Base-by-base conservation (phyloP, 2,888 invertebrate species). In the Calameuta filiformis region DNA sequence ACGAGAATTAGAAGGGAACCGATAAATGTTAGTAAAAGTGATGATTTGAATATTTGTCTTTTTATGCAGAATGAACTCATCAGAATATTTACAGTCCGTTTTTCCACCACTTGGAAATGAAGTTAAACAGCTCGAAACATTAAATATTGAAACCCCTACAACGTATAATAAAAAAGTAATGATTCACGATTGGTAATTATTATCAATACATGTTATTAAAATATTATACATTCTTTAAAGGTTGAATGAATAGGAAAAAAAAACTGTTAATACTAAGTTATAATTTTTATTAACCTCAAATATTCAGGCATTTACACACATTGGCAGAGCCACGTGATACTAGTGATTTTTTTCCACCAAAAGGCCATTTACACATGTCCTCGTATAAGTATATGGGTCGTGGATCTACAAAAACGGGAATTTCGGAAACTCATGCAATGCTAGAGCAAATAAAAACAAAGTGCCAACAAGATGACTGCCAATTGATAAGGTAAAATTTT, bases 171-270 rank as follows among this genome's bases (percentile, higher is more conserved):
- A 83, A 11, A 89, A 85, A 84, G 86, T 88, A 12, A 86, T 86
- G 81, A 81, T 87, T 31, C 86, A 87, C n/a, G 81, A 86, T 77
- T 88, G 89, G 88, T 88, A 78, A 76, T 80, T 76, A 33, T 23
- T 56, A 56, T 56, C 9, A 56, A 56, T 56, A 73, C 68, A 73
- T 75, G 35, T 1, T 75, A 56, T 76, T 35, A 30, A 12, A 12
- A 68, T 69, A 68, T 77, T 69, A 33, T 74, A 31, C 15, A 30
- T 3, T 31, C 40, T 40, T 75, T 30, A 33, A 33, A 68, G 68
- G 35, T 78, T 76, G 74, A n/a, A 35, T 33, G 56, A 40, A 30
- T 77, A 77, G 34, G 31, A 75, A 33, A 31, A 34, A 31, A 35
- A 34, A 34, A 68, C 31, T n/a, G 35, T 69, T 69, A 37, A 71